Conservation (phyloP, 2,113 vertebrate species). For the Odocoileus hemionus region DNA sequence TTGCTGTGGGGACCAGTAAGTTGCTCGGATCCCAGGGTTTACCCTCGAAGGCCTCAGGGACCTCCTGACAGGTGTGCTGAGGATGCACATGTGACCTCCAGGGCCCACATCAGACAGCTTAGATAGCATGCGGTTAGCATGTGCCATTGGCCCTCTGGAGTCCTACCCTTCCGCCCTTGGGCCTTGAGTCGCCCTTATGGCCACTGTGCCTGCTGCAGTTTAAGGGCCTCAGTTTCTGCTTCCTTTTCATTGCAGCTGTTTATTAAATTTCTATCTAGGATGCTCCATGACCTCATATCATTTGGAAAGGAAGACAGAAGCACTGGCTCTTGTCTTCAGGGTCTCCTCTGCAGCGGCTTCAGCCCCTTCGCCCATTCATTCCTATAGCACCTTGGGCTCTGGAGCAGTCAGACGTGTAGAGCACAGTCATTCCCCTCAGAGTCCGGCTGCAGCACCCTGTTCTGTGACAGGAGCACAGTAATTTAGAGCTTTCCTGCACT, state of each 20-base stretch:
- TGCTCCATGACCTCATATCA: not conserved
- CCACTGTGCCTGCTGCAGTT: not conserved
- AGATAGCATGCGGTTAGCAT: rapidly evolving
- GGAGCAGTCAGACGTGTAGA: rapidly evolving
- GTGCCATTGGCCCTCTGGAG: not conserved
- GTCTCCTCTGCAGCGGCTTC: not conserved
- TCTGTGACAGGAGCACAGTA: not conserved
- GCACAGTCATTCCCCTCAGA: not conserved
- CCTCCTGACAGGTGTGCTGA: not conserved
- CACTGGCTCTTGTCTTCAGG: not conserved
- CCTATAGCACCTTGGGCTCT: not conserved
- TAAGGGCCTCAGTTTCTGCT: not conserved
- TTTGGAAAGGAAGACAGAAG: not conserved
- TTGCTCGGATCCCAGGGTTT: not conserved
- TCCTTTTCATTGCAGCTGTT: not conserved
- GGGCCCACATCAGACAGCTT: not conserved
- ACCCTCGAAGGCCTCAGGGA: not conserved
- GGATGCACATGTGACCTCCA: not conserved
- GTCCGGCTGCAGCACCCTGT: not conserved
- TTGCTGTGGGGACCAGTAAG: not conserved
- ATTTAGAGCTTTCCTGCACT: not conserved
- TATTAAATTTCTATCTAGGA: not conserved
- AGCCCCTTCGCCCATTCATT: not conserved
- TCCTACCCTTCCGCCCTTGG: not conserved
- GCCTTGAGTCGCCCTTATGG: not conserved